Conservation (phyloP, 2,797 vertebrate species). For the Hippopotamyrus pictus region DNA sequence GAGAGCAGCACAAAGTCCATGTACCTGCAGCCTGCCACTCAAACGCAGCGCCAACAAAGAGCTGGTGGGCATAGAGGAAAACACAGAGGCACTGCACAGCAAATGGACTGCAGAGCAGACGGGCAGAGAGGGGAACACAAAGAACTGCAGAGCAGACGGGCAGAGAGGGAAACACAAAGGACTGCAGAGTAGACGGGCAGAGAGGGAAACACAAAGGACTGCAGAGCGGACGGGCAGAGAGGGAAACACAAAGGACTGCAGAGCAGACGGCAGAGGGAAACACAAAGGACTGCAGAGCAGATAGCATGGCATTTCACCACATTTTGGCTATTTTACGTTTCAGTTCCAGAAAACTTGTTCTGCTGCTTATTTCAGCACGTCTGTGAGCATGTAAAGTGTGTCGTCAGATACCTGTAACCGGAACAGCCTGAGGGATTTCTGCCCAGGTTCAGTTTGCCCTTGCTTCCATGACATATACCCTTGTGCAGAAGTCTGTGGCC, state of each 20-base stretch:
- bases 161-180: not conserved
- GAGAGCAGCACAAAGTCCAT: not conserved
- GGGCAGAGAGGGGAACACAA: not conserved
- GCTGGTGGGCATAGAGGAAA: not conserved
- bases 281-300: not conserved
- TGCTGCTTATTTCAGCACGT: not conserved
- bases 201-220: not conserved
- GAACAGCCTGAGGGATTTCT: not conserved
- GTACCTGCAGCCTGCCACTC: not conserved
- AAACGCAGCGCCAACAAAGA: not conserved
- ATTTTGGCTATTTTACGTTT: not conserved
- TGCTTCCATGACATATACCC: not conserved
- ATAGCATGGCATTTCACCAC: not conserved
- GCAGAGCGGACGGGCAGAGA: not conserved
- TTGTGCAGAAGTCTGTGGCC: not conserved
- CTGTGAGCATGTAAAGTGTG: not conserved
- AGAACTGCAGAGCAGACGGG: not conserved
- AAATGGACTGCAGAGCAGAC: not conserved
- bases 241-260: not conserved
- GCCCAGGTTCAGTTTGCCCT: not conserved
- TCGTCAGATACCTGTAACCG: not conserved
- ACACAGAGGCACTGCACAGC: not conserved
- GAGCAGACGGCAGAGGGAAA: not conserved
- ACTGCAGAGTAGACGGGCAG: not conserved
- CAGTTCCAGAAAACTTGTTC: conserved; percentile 1